Conservation (phyloP, 2,113 vertebrate species). For the Fregata magnificens region DNA sequence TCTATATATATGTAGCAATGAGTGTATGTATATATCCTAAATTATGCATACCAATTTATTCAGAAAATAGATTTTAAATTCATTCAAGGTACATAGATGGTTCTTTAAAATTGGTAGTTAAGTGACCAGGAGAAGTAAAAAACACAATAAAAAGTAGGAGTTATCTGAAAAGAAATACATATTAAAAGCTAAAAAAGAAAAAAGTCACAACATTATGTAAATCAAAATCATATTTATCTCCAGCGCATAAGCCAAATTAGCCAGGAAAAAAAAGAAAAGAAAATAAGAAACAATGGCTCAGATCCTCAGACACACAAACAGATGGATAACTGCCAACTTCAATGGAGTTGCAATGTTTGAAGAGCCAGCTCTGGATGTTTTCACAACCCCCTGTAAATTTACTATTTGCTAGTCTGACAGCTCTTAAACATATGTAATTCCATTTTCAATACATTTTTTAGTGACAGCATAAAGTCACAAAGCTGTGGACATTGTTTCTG, state of each 20-base stretch:
- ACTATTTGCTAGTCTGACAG: background rate
- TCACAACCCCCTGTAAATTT: background rate
- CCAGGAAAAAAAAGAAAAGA: background rate
- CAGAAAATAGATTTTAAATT: background rate
- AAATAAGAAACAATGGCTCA: background rate
- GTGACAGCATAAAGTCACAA: background rate
- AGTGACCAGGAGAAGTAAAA: background rate
- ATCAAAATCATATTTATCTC: background rate
- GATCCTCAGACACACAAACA: background rate
- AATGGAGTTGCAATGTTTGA: background rate
- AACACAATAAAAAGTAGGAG: background rate
- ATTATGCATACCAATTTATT: background rate
- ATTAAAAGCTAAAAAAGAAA: background rate
- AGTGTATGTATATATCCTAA: background rate
- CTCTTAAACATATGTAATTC: background rate
- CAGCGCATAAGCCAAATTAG: background rate
- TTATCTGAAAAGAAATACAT: background rate
- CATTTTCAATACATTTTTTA: background rate
- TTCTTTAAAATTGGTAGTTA: background rate
- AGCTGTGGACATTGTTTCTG: background rate
- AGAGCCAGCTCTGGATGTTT: background rate
- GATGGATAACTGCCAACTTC: background rate
- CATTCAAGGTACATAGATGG: background rate
- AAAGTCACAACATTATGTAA: background rate
- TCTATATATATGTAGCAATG: background rate